Evolutionary conservation across 1,140 invertebrate species (phyloP).

Genomic region (Schmidtea mediterranea): DNA sequence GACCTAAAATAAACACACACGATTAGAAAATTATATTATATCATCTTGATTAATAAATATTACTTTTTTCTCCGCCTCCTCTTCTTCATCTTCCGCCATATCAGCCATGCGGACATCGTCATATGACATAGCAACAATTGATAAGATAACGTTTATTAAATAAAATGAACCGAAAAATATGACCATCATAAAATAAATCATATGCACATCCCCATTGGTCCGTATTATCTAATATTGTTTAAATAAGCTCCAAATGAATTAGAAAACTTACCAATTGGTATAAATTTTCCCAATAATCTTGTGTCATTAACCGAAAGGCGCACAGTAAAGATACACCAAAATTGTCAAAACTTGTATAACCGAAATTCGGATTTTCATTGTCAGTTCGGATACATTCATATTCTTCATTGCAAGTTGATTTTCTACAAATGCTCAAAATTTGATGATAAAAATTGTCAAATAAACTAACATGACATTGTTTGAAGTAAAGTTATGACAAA

Average conservation of each 20-base stretch:
- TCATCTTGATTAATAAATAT: no score
- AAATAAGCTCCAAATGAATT: no score
- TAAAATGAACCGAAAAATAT: constrained; percentile 95
- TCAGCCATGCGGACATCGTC: constrained; percentile 71
- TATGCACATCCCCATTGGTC: constrained; percentile 2
- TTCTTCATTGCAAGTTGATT: neutral
- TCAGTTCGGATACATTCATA: constrained; percentile 23
- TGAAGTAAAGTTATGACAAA: no score
- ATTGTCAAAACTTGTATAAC: constrained; percentile 83
- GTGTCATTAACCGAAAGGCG: constrained; percentile 80
- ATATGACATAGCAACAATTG: constrained; percentile 95
- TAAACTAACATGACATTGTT: no score
- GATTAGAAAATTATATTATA: no score
- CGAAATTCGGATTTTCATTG: constrained; percentile 77
- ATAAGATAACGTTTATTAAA: constrained; percentile 89
- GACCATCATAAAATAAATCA: constrained; percentile 53
- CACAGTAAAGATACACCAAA: constrained; percentile 85
- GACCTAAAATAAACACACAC: no score
- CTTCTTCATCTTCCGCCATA: constrained; percentile 50
- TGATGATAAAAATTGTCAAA: no score
- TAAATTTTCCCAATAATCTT: constrained; percentile 81
- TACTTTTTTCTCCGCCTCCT: constrained; percentile 32
- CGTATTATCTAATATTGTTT: neutral
- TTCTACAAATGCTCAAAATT: no score
- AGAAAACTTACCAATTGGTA: constrained; percentile 27